Conservation (phyloP, 2,888 invertebrate species). For the Machimus rusticus region DNA sequence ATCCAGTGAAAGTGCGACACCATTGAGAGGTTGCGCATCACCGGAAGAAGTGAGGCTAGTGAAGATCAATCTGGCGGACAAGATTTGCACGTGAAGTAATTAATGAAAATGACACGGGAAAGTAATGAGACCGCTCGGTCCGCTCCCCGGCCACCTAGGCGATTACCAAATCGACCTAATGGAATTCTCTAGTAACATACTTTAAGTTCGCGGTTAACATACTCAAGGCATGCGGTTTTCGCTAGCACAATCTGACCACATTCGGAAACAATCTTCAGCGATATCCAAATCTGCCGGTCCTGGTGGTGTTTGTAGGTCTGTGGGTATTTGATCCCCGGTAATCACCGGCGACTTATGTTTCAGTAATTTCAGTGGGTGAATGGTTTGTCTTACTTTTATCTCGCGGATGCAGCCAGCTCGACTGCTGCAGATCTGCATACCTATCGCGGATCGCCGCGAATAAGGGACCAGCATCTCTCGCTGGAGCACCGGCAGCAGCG, state of each 20-base stretch:
- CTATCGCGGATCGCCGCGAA: not conserved
- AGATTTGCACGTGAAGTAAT: slow-evolving; percentile 11
- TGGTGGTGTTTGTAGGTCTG: slow-evolving; percentile 34
- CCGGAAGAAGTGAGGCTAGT: not conserved
- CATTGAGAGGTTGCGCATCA: not conserved
- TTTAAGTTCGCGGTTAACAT: slow-evolving; percentile 23
- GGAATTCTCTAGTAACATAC: slow-evolving; percentile 38
- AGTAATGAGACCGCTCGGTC: slow-evolving; percentile 14
- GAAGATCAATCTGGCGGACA: not conserved
- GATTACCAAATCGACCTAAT: slow-evolving; percentile 34
- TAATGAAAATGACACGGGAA: slow-evolving; percentile 31
- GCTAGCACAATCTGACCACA: slow-evolving; percentile 15
- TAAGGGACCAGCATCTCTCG: not conserved
- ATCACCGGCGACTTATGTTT: slow-evolving; percentile 31
- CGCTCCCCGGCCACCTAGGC: not conserved
- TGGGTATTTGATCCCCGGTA: slow-evolving; percentile 26
- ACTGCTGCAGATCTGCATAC: not conserved
- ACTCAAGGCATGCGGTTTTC: slow-evolving; percentile 15
- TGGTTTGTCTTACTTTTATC: slow-evolving; percentile 15
- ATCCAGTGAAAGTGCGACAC: not conserved
- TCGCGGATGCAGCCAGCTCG: slow-evolving; percentile 1
- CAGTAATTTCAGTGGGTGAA: slow-evolving; percentile 34
- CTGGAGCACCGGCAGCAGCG: not conserved
- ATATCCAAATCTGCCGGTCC: slow-evolving; percentile 25
- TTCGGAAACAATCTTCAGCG: slow-evolving; percentile 38